Percentiles rank a stretch among this genome's conserved stretches.
These are phyloP conservation scores for Donacobius atricapilla DNA, from an alignment of 2,113 vertebrate species.

Conservation along the genomic window DNA sequence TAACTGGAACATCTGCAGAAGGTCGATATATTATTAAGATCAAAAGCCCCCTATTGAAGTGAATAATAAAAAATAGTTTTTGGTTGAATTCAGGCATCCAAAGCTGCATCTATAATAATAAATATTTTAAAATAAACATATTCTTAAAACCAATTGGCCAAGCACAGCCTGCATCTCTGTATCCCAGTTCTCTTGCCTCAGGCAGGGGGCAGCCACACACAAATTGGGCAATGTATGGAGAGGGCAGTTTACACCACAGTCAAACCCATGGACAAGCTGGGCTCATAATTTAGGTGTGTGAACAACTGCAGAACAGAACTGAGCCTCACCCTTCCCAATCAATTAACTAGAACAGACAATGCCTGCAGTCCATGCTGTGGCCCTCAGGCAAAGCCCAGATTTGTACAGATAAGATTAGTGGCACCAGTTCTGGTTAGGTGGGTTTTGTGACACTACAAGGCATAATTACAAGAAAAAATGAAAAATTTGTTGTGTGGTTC, in stretches of 20 bases:
- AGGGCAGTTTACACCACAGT: not conserved
- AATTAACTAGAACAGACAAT: not conserved
- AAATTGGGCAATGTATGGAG: not conserved
- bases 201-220: not conserved
- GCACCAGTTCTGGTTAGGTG: not conserved
- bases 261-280: not conserved
- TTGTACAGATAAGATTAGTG: not conserved
- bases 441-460: not conserved
- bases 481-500: not conserved
- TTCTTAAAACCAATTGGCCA: not conserved
- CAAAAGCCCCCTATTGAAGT: not conserved
- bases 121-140: not conserved
- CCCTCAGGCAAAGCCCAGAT: not conserved
- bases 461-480: not conserved
- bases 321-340: not conserved
- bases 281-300: not conserved
- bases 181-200: not conserved
- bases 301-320: not conserved
- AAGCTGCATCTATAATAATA: not conserved
- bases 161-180: not conserved
- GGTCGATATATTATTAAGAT: not conserved
- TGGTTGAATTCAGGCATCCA: not conserved
- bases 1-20: not conserved
- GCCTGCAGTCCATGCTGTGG: not conserved
- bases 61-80: not conserved